Evolutionary conservation across 2,113 vertebrate genomes (phyloP).

Genomic region (Pteruthius melanotis): DNA sequence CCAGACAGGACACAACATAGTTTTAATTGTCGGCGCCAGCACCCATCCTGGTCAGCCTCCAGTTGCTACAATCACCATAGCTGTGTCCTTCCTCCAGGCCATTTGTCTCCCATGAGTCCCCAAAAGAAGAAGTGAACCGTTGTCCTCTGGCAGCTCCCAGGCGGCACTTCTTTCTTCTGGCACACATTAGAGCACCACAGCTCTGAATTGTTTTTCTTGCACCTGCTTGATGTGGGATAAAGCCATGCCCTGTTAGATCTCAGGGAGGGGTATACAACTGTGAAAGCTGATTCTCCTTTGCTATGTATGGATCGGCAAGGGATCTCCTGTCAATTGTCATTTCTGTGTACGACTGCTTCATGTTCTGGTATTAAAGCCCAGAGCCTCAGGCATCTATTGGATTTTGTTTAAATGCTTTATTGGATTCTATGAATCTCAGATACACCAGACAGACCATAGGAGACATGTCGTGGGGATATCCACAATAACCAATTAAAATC

Average conservation of each 20-base stretch:
- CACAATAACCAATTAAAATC: slow-evolving; percentile 53
- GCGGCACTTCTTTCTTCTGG: neutral
- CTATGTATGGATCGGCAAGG: neutral
- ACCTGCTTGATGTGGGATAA: neutral
- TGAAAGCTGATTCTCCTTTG: neutral
- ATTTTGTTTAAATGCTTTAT: slow-evolving; percentile 58
- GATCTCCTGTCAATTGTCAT: neutral
- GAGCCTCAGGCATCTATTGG: slow-evolving; percentile 11
- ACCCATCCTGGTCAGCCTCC: neutral
- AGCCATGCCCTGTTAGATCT: neutral
- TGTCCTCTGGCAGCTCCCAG: neutral
- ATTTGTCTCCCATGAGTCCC: neutral
- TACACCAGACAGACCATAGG: neutral
- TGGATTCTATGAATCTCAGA: slow-evolving; percentile 48
- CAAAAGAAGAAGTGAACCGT: neutral
- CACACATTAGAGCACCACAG: neutral
- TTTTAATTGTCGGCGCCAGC: neutral
- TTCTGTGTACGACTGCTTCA: neutral
- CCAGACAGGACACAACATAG: neutral
- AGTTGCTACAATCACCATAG: neutral
- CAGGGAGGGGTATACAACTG: neutral
- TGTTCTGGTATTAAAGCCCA: slow-evolving; percentile 22
- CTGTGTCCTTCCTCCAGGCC: neutral
- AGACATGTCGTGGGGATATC: slow-evolving; percentile 16
- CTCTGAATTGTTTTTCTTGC: neutral